Conservation (phyloP, 2,113 vertebrate species). For the Gobius niger region DNA sequence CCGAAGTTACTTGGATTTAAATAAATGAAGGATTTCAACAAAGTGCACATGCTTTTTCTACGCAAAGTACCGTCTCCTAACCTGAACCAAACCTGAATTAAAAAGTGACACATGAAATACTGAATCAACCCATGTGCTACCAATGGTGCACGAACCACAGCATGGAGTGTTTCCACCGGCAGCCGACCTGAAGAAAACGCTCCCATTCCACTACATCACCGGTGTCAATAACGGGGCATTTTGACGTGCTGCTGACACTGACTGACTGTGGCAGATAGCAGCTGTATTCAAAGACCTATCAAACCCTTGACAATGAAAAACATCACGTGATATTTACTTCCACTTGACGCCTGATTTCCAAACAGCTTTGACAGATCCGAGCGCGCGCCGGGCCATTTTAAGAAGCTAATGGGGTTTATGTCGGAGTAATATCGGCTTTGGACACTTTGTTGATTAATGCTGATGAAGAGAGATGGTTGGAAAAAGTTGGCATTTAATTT, state of each 20-base stretch:
- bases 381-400: not conserved
- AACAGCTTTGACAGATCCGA: not conserved
- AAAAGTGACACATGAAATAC: too few species aligned
- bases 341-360: conserved; percentile 10
- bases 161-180: too few species aligned
- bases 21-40: too few species aligned
- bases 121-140: too few species aligned
- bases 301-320: conserved; percentile 14
- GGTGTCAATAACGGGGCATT: not conserved
- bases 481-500: conserved; percentile 1
- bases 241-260: not conserved
- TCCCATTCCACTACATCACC: not conserved
- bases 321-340: not conserved
- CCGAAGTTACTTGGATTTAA: too few species aligned
- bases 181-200: too few species aligned
- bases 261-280: not conserved
- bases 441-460: conserved; percentile 4
- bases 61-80: too few species aligned
- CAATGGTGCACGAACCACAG: too few species aligned
- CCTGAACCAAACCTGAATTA: too few species aligned
- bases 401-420: not conserved
- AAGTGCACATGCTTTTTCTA: too few species aligned
- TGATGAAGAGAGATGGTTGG: not conserved
- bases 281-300: not conserved
- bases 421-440: not conserved